phyloP scores from a whole-genome alignment of 1,140 invertebrate species.

The Leptinotarsa lineolata region DNA sequence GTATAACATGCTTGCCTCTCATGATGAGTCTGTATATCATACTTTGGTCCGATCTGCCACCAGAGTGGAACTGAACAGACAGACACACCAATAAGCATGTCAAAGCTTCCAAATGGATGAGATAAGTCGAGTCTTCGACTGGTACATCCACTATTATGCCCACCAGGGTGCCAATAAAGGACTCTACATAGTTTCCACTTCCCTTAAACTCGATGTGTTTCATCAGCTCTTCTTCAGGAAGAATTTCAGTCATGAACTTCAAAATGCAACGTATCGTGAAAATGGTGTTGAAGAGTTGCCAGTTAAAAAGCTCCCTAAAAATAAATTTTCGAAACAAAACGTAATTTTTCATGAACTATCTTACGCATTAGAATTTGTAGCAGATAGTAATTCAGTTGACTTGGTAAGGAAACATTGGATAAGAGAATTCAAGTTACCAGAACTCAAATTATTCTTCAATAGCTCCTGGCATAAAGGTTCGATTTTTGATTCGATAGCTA shows the following conservation, averaged over 20 bases:
- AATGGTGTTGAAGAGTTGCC: constrained; percentile 93
- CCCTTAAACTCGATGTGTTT: constrained; percentile 68
- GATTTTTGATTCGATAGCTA: constrained; percentile 78
- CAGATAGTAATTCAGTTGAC: constrained; percentile 77
- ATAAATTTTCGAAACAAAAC: constrained; percentile 40
- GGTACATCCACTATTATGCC: constrained; percentile 79
- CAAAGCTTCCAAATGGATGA: constrained; percentile 84
- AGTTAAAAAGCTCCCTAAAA: constrained; percentile 87
- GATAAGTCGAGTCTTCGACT: constrained; percentile 84
- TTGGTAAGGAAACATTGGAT: constrained; percentile 82
- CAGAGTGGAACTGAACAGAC: constrained; percentile 86
- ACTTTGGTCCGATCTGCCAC: constrained; percentile 65
- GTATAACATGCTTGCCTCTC: constrained; percentile 71
- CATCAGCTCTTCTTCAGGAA: constrained; percentile 74
- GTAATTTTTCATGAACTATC: constrained; percentile 45
- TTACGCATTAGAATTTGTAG: constrained; percentile 86
- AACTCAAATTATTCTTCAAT: constrained; percentile 77
- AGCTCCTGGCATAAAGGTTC: constrained; percentile 75
- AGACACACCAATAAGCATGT: constrained; percentile 85
- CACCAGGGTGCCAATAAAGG: constrained; percentile 71
- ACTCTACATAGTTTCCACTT: constrained; percentile 57
- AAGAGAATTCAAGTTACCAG: constrained; percentile 86
- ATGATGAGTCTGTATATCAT: constrained; percentile 70
- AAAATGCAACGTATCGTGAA: constrained; percentile 87
- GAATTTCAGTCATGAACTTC: constrained; percentile 86